Base-by-base conservation (phyloP, 2,797 vertebrate genomes). In the Sebastes goodei region DNA sequence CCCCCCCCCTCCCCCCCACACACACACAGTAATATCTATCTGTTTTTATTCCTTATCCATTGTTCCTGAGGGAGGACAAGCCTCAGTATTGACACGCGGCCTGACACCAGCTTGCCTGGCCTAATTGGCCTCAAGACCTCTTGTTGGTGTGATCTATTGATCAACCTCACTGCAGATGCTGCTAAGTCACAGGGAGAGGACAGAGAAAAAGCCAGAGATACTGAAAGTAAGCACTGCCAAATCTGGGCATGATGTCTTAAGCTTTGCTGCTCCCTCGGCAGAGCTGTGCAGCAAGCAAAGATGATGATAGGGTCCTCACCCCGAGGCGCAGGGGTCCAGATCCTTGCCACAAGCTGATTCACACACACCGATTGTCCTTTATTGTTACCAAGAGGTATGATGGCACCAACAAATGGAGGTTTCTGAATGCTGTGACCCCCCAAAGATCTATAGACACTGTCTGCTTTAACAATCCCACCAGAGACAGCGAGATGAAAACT, bases 111-210 rank as follows among this genome's bases (percentile, higher is more conserved):
- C 82, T 71, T 80, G 76, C 80, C 67, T 66, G 84, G 78, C 87
- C 89, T 94, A 93, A 94, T 94, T 94, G 93, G 93, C 89, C 92
- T 87, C 82, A 67, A 89, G 90, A 90, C 88, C 89, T 95, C 90
- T 88, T 88, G 86, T 90, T 93, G 92, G 89, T 90, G 80, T 84
- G 84, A 89, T 87, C 88, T 93, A 94, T 94, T 88, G 93, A 94
- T 95, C 87, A 88, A 86, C 69, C 35, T 87, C 74, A 14, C 85
- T 89, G 85, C 84, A 83, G 83, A 92, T 82, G 81, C 65, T 57
- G 91, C 83, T 80, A 86, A 90, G 88, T 90, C 89, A 88, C 75
- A 81, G 66, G 74, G 38, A 85, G 74, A 83, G 81, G 84, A 85
- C 83, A 65, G 80, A 65, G 46, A 92, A 86, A 86, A 63, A 71